These are phyloP conservation scores for Podarcis siculus DNA, from an alignment of 2,797 vertebrate genomes.

Conservation along the genomic window DNA sequence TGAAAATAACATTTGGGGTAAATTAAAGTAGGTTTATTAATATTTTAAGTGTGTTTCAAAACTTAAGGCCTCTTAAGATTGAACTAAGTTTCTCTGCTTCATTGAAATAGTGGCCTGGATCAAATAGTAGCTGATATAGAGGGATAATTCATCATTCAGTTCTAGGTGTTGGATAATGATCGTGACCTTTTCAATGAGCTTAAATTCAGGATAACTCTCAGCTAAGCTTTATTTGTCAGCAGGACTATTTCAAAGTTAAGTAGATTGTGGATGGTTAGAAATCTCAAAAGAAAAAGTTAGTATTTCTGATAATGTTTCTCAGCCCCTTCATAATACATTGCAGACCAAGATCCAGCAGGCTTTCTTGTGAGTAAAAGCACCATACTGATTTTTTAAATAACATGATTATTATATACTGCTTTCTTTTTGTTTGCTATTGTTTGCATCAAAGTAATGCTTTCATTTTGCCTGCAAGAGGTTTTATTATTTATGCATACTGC, in stretches of 20 bases:
- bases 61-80: not conserved
- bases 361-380: not conserved
- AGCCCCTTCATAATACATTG: not conserved
- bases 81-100: not conserved
- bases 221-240: not conserved
- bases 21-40: not conserved
- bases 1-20: not conserved
- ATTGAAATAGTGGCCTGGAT: not conserved
- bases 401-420: not conserved
- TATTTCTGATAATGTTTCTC: not conserved
- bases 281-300: not conserved
- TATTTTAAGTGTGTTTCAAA: not conserved
- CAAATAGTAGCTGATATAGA: not conserved
- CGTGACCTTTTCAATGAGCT: not conserved
- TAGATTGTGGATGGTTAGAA: not conserved
- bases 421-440: not conserved
- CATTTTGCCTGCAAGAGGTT: not conserved
- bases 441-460: not conserved
- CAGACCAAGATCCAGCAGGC: not conserved
- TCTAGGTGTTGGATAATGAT: not conserved
- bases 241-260: not conserved
- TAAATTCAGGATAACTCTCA: not conserved
- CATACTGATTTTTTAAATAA: not conserved
- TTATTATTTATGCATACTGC: not conserved
- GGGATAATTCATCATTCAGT: not conserved